Conservation (phyloP, 2,888 invertebrate genomes). For the Drosophila melanosoma region DNA sequence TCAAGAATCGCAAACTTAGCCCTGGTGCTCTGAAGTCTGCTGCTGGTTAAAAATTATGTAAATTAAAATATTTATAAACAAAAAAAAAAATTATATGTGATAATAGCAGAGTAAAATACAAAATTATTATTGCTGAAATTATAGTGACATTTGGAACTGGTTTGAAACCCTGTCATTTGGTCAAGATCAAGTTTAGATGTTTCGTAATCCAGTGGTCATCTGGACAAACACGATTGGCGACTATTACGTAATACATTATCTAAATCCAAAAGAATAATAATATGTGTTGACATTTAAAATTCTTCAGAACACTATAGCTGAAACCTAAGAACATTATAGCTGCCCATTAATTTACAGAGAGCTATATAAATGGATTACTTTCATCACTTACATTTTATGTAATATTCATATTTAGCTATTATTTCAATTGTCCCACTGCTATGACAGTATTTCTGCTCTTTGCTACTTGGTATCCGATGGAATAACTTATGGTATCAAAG, state of each 20-base stretch:
- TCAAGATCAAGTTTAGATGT: slow-evolving; percentile 59
- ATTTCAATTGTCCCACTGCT: no score
- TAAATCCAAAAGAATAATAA: not conserved
- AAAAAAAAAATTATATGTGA: slow-evolving; percentile 13
- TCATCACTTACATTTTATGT: no score
- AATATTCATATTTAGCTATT: no score
- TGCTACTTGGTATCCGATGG: no score
- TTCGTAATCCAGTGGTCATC: slow-evolving; percentile 57
- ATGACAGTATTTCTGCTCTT: no score
- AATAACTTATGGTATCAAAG: no score
- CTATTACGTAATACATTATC: slow-evolving; percentile 55
- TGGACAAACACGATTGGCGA: slow-evolving; percentile 54
- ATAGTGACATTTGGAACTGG: slow-evolving; percentile 52
- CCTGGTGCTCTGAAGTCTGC: slow-evolving; percentile 75
- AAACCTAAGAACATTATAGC: no score
- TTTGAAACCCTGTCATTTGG: slow-evolving; percentile 45
- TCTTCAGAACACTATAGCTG: not conserved
- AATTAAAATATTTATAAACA: slow-evolving; percentile 12
- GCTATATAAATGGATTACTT: no score
- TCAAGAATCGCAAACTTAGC: slow-evolving; percentile 82
- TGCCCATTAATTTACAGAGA: no score
- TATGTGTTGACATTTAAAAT: slow-evolving; percentile 47
- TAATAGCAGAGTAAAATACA: slow-evolving; percentile 21
- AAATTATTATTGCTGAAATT: slow-evolving; percentile 25
- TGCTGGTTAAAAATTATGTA: slow-evolving; percentile 68